Conservation (phyloP, 2,113 vertebrate genomes). For the Brienomyrus brachyistius region DNA sequence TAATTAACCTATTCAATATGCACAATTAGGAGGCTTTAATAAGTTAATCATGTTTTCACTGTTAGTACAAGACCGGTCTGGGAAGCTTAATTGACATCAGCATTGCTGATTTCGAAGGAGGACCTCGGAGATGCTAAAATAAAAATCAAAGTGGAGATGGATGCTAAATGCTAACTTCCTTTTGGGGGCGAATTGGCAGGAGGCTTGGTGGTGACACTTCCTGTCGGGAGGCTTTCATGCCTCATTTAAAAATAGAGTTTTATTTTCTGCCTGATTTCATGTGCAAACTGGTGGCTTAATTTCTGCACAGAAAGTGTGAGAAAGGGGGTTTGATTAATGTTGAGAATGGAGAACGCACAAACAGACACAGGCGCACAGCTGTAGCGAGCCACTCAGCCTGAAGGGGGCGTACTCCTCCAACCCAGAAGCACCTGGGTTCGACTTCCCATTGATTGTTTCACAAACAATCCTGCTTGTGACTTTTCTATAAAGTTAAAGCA, state of each 20-base stretch:
- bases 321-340: background rate
- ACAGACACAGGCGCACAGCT: background rate
- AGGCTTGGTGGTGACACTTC: background rate
- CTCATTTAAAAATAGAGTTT: constrained; percentile 1
- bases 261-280: constrained; percentile 2
- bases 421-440: background rate
- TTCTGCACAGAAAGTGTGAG: background rate
- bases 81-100: background rate
- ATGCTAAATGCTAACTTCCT: background rate
- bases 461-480: background rate
- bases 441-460: background rate
- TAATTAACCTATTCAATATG: constrained; percentile 1
- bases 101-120: background rate
- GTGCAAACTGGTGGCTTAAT: background rate
- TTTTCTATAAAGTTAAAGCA: background rate
- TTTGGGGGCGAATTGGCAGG: background rate
- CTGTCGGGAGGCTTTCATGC: background rate
- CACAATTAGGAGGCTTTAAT: background rate
- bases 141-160: background rate
- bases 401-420: background rate
- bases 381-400: background rate
- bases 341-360: background rate
- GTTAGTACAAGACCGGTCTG: background rate
- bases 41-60: background rate
- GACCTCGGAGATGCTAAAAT: background rate